A percentile compares a stretch with the other conserved stretches of the same genome.
Evolutionary conservation across 2,888 invertebrate species (phyloP).

Genomic region (Amphiduros pacificus): DNA sequence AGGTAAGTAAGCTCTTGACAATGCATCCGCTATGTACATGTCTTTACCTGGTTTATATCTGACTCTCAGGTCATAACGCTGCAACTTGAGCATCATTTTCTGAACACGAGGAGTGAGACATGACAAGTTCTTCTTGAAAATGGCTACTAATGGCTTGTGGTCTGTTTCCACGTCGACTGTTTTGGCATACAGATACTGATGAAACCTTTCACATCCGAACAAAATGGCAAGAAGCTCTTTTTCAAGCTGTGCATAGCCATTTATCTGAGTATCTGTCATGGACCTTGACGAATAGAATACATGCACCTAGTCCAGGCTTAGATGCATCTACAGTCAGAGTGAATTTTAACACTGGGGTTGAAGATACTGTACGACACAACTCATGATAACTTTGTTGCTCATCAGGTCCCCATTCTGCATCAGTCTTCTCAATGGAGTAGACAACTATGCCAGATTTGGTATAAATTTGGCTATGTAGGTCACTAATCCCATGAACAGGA

Average conservation of each 20-base stretch:
- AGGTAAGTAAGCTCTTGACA: conserved; percentile 8
- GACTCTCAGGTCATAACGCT: conserved; percentile 17
- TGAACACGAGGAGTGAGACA: conserved; percentile 30
- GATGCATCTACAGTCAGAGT: conserved; percentile 4
- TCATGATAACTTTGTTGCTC: not conserved
- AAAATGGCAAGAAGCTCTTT: not conserved
- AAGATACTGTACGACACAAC: not conserved
- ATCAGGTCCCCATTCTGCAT: not conserved
- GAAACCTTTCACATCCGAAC: conserved; percentile 5
- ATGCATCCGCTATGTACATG: conserved; percentile 5
- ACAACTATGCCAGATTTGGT: not conserved
- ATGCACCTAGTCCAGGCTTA: conserved; percentile 13
- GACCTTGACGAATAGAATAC: conserved; percentile 23
- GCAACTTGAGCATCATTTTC: conserved; percentile 33
- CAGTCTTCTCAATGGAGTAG: not conserved
- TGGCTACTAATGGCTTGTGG: conserved; percentile 32
- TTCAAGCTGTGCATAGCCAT: conserved; percentile 11
- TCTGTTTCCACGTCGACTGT: conserved; percentile 19
- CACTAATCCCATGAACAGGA: not conserved
- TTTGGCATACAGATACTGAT: conserved; percentile 10
- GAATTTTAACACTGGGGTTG: conserved; percentile 14
- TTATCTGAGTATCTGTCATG: conserved; percentile 14
- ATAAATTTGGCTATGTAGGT: not conserved
- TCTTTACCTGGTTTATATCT: conserved; percentile 2
- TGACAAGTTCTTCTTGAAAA: conserved; percentile 27